phyloP scores from a whole-genome alignment of 2,888 invertebrate species.

The Lottia scabra region DNA sequence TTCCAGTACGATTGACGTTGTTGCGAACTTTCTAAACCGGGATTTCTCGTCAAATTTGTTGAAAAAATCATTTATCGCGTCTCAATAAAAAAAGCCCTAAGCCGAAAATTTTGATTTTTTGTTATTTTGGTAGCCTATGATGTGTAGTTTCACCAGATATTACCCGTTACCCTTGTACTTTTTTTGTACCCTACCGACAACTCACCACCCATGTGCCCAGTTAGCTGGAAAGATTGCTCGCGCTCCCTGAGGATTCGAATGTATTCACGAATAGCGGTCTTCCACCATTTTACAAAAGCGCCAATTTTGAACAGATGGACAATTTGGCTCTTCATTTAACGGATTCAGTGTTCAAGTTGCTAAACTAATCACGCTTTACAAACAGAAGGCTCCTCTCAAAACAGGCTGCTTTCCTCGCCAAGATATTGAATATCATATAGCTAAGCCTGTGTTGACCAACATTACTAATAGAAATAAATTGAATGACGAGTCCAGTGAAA shows the following conservation, averaged over 20 bases:
- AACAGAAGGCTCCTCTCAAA: slow-evolving; percentile 13
- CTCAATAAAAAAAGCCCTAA: no score
- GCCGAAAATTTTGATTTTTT: no score
- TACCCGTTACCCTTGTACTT: no score
- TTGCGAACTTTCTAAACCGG: no score
- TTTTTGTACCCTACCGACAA: no score
- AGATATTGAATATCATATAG: slow-evolving; percentile 13
- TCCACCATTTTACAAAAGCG: background rate
- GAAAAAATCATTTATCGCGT: no score
- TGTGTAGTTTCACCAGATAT: no score
- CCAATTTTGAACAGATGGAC: slow-evolving; percentile 10
- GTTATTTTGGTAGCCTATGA: no score
- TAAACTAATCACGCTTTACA: slow-evolving; percentile 10
- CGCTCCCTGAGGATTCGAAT: background rate
- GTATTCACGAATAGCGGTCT: background rate
- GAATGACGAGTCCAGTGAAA: background rate
- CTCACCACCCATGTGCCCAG: no score
- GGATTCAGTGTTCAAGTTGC: background rate
- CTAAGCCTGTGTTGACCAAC: slow-evolving; percentile 2
- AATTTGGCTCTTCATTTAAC: background rate
- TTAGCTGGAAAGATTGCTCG: slow-evolving; percentile 3
- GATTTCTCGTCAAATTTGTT: no score
- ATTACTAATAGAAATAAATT: background rate
- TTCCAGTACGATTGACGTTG: no score
- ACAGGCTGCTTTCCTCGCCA: background rate